Evolutionary conservation across 2,113 vertebrate species (phyloP).

Genomic region (Ciconia boyciana): DNA sequence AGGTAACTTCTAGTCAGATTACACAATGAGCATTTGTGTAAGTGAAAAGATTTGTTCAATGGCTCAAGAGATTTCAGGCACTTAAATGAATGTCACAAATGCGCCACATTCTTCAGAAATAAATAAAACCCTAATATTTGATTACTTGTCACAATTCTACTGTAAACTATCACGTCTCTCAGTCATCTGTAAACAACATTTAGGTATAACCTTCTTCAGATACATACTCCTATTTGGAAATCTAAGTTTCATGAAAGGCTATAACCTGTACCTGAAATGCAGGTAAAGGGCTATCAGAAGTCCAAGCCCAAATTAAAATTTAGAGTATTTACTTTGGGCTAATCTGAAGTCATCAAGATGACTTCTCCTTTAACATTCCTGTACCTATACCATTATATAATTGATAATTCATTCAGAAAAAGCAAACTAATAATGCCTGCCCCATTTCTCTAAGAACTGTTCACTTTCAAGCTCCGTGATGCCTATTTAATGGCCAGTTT

Average conservation of each 20-base stretch:
- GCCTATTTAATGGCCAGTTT: background rate
- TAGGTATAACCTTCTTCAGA: background rate
- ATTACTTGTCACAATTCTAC: background rate
- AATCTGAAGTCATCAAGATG: background rate
- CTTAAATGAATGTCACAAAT: background rate
- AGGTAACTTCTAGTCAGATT: background rate
- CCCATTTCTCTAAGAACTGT: background rate
- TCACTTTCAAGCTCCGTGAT: background rate
- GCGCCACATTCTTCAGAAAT: background rate
- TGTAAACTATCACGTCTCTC: background rate
- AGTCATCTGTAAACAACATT: background rate
- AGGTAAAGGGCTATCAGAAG: background rate
- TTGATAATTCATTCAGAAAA: background rate
- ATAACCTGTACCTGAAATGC: background rate
- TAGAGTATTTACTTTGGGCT: background rate
- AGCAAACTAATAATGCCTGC: background rate
- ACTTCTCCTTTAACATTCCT: background rate
- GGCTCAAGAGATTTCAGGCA: background rate
- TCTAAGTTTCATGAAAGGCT: background rate
- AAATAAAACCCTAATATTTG: background rate
- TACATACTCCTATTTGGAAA: background rate
- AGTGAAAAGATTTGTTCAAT: background rate
- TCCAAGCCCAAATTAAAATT: background rate
- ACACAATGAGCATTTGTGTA: background rate
- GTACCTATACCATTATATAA: background rate